These are phyloP conservation scores for Crotophaga sulcirostris DNA, from an alignment of 2,113 vertebrate genomes.

Conservation along the genomic window DNA sequence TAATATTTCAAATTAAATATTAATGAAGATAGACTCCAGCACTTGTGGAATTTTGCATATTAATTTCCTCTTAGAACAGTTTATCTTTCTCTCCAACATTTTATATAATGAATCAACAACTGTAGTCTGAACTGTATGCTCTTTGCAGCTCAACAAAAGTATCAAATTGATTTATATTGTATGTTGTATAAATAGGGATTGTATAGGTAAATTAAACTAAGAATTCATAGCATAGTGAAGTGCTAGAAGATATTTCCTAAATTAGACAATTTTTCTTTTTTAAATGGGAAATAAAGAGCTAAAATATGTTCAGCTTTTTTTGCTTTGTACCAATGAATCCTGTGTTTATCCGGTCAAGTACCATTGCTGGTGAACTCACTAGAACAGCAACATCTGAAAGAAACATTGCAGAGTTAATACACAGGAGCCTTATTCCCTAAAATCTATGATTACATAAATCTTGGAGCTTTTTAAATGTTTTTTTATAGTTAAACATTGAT, in stretches of 20 bases:
- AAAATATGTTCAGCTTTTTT: background rate
- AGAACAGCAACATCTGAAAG: background rate
- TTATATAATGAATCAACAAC: background rate
- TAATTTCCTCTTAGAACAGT: background rate
- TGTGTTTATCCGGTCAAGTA: background rate
- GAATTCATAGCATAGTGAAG: background rate
- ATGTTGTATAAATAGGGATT: background rate
- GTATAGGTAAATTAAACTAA: background rate
- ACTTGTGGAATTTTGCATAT: background rate
- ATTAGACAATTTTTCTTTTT: background rate
- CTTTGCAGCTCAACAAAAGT: background rate
- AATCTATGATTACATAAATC: background rate
- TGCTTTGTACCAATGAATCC: background rate
- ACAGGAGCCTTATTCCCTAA: background rate
- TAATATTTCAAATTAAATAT: background rate
- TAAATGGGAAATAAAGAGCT: background rate
- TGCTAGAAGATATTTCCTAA: background rate
- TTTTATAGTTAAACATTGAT: background rate
- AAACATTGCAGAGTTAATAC: background rate
- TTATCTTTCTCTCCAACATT: background rate
- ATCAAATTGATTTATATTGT: background rate
- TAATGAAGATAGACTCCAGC: background rate
- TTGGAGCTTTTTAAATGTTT: background rate
- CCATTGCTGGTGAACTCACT: background rate
- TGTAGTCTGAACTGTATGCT: background rate